Conservation (phyloP, 2,888 invertebrate genomes). For the Cyclophora punctaria region DNA sequence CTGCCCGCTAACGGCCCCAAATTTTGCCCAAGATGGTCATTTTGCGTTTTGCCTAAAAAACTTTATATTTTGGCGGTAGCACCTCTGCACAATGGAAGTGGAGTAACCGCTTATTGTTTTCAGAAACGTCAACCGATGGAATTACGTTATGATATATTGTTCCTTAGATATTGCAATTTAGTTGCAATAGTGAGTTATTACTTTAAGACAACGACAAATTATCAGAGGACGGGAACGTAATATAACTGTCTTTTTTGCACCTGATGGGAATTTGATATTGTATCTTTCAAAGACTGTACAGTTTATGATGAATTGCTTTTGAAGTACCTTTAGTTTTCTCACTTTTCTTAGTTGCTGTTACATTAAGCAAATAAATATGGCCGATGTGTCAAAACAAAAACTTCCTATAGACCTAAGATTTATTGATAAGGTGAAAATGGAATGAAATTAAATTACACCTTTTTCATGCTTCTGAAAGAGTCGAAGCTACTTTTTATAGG, state of each 20-base stretch:
- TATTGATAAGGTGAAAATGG: too few relatives aligned
- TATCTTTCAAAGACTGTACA: too few relatives aligned
- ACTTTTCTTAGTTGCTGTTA: too few relatives aligned
- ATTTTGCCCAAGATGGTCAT: conserved; percentile 43
- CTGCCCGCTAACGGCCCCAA: conserved; percentile 27
- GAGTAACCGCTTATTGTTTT: conserved; percentile 31
- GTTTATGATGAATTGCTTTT: too few relatives aligned
- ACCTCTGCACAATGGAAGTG: conserved; percentile 1
- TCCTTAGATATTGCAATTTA: conserved; percentile 32
- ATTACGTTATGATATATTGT: conserved; percentile 30
- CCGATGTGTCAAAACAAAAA: too few relatives aligned
- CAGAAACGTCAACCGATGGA: conserved; percentile 19
- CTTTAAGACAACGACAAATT: conserved; percentile 25
- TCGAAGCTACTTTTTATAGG: too few relatives aligned
- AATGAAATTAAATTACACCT: too few relatives aligned
- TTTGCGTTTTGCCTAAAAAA: conserved; percentile 49
- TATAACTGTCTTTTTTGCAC: conserved; percentile 4
- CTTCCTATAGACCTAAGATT: too few relatives aligned
- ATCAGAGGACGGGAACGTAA: conserved; percentile 9
- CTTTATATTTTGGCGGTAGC: not conserved
- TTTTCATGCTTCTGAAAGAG: too few relatives aligned
- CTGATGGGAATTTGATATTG: not conserved
- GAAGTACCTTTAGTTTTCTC: too few relatives aligned
- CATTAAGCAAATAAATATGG: too few relatives aligned
- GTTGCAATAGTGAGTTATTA: conserved; percentile 34